Percentiles rank a stretch among this genome's conserved stretches.
Evolutionary conservation across 1,140 invertebrate genomes (phyloP).

Genomic region (Drosophila bipectinata): DNA sequence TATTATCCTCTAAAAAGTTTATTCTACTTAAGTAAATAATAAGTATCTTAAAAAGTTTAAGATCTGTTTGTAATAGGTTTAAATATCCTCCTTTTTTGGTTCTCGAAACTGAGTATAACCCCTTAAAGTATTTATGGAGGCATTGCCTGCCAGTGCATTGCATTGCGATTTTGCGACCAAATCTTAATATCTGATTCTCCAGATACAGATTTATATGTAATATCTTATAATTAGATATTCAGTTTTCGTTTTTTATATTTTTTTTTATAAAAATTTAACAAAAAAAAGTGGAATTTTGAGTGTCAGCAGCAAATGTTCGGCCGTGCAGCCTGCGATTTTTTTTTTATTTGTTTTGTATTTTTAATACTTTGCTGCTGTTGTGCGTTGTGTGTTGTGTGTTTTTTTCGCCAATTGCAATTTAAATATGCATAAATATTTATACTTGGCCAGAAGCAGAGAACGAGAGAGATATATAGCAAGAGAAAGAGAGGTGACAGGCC

Average conservation of each 20-base stretch:
- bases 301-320: slow-evolving; percentile 45
- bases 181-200: neutral
- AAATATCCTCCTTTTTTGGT: too few relatives aligned
- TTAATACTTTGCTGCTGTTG: slow-evolving; percentile 7
- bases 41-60: too few relatives aligned
- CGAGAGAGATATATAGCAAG: neutral
- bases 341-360: slow-evolving; percentile 53
- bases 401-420: slow-evolving; percentile 58
- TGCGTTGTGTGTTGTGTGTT: slow-evolving; percentile 3
- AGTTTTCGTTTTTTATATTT: slow-evolving; percentile 29
- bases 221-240: slow-evolving; percentile 6
- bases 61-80: too few relatives aligned
- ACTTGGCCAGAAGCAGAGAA: slow-evolving; percentile 16
- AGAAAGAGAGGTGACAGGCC: neutral
- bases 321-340: slow-evolving; percentile 17
- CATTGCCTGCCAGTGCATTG: neutral
- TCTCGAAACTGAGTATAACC: too few relatives aligned
- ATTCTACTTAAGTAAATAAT: too few relatives aligned
- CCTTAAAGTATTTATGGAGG: neutral
- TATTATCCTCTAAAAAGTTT: too few relatives aligned
- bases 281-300: slow-evolving; percentile 48
- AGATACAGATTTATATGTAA: neutral
- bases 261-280: slow-evolving; percentile 10
- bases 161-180: too few relatives aligned
- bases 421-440: slow-evolving; percentile 58